Conservation (phyloP, 2,797 vertebrate species). For the Sciaenops ocellatus region DNA sequence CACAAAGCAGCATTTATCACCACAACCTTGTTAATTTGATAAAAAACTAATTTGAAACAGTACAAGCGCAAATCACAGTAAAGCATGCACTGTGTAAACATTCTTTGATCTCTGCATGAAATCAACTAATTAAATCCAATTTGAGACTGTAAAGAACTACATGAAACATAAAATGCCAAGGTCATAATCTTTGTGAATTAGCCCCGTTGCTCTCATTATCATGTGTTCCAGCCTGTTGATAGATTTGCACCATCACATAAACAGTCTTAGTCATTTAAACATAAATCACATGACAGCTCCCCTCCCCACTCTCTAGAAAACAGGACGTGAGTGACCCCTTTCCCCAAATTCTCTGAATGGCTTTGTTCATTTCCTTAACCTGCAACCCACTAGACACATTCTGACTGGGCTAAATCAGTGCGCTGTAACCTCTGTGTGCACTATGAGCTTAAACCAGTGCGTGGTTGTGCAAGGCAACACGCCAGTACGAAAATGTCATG, state of each 20-base stretch:
- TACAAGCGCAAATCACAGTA: not conserved
- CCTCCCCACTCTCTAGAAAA: slow-evolving; percentile 22
- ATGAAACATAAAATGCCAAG: slow-evolving; percentile 11
- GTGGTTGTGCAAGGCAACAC: slow-evolving; percentile 33
- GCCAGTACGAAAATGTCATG: slow-evolving; percentile 22
- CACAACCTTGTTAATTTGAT: not conserved
- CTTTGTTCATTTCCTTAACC: slow-evolving; percentile 67
- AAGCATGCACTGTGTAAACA: not conserved
- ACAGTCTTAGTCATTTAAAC: slow-evolving; percentile 23
- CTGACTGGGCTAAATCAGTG: slow-evolving; percentile 34
- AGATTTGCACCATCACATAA: slow-evolving; percentile 31
- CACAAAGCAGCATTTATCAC: not conserved
- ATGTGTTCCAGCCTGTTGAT: not conserved
- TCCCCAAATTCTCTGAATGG: slow-evolving; percentile 44
- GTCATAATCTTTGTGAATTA: not conserved
- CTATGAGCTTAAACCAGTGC: slow-evolving; percentile 39
- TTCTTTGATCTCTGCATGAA: slow-evolving; percentile 36
- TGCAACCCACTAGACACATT: slow-evolving; percentile 43
- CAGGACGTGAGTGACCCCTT: slow-evolving; percentile 47
- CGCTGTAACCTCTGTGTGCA: slow-evolving; percentile 47
- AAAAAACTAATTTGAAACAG: not conserved
- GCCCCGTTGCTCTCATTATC: slow-evolving; percentile 12
- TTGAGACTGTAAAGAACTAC: slow-evolving; percentile 30
- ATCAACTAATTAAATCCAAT: slow-evolving; percentile 22
- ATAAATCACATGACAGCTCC: slow-evolving; percentile 63